These are phyloP conservation scores for Elaphurus davidianus DNA, from an alignment of 2,113 vertebrate genomes.

Conservation along the genomic window DNA sequence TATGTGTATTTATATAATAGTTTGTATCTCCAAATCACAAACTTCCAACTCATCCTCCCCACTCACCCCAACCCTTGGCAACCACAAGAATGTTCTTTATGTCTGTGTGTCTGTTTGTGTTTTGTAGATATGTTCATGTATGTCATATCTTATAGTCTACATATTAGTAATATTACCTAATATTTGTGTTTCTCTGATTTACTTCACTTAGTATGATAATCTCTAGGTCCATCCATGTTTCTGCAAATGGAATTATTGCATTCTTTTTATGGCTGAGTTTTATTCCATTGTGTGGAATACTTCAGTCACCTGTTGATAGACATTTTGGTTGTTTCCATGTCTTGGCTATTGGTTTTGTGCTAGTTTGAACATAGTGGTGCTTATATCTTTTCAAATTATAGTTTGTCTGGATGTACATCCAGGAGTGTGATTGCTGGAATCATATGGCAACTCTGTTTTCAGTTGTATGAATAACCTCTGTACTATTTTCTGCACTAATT, in stretches of 20 bases:
- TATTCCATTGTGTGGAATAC: background rate
- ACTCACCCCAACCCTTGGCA: background rate
- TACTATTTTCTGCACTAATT: background rate
- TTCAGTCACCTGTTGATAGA: background rate
- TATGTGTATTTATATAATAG: background rate
- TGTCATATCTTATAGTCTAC: background rate
- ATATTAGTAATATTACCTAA: background rate
- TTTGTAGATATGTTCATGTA: background rate
- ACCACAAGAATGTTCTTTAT: background rate
- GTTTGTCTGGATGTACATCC: background rate
- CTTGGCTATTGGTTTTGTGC: background rate
- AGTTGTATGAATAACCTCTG: background rate
- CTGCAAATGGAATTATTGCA: background rate
- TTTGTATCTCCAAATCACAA: background rate
- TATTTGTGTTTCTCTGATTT: background rate
- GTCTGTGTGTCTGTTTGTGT: background rate
- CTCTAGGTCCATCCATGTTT: background rate
- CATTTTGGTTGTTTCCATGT: background rate
- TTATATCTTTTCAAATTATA: background rate
- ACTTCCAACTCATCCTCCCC: background rate
- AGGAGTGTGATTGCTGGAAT: background rate
- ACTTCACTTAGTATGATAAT: background rate
- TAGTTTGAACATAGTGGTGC: background rate
- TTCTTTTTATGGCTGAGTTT: background rate
- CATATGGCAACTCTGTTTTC: background rate